Evolutionary conservation across 2,888 invertebrate species (phyloP).

Genomic region (Pristionchus maxplancki): DNA sequence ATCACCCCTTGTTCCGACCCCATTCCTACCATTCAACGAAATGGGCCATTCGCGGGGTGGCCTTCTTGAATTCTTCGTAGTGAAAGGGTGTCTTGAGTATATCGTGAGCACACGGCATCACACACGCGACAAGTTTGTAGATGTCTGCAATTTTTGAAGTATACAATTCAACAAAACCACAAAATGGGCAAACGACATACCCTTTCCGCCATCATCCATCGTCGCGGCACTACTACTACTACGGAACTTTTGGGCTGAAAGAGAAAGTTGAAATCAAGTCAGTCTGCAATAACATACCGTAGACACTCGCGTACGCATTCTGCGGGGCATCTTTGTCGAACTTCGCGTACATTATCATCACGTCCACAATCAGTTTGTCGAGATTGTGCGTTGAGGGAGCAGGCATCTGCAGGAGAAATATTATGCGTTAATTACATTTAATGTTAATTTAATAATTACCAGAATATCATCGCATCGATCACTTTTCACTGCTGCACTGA

Average conservation of each 20-base stretch:
- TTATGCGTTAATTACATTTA: background rate
- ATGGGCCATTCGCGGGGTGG: background rate
- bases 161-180: background rate
- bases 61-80: background rate
- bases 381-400: background rate
- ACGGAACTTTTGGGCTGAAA: too few species aligned
- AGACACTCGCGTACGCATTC: too few species aligned
- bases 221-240: too few species aligned
- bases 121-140: background rate
- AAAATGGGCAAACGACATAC: background rate
- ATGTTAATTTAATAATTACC: background rate
- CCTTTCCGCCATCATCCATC: too few species aligned
- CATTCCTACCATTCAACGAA: conserved; percentile 23
- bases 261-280: too few species aligned
- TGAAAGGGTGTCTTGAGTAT: background rate
- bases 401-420: background rate
- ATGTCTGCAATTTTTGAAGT: background rate
- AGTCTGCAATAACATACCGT: too few species aligned
- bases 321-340: too few species aligned
- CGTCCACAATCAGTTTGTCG: background rate
- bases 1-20: background rate
- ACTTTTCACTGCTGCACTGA: background rate
- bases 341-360: background rate
- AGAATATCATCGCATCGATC: background rate
- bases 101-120: background rate